Evolutionary conservation across 2,888 invertebrate species (phyloP), one percentile per base, ranked within the genome.

Genomic region (Netelia fuscicornis): DNA sequence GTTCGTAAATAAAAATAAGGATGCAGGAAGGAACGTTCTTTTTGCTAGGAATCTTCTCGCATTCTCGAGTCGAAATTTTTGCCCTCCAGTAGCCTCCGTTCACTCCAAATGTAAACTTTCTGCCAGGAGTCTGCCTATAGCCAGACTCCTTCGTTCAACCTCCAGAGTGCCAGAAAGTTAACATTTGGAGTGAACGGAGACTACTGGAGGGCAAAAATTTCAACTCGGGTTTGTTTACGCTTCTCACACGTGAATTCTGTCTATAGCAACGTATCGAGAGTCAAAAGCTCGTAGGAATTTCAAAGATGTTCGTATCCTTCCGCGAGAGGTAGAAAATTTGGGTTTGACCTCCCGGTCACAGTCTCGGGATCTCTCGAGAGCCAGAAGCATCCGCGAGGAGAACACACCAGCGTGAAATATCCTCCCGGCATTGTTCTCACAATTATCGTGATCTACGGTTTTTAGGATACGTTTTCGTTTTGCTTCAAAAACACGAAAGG

Each of bases 391-490:
- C 75, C 64, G 74, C 68, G 60, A 71, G 56, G 58, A 72, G 67
- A 72, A 79, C 80, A 81, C 71, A 89, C 88, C 89, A 92, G 91
- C 91, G 91, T 91, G 91, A 92, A 92, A 91, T 92, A 90, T 91
- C 85, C 89, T 90, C 89, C 90, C 90, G 89, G 92, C 91, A 93
- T 93, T 93, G 93, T 93, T 93, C 93, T 93, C 93, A 93, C 93
- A 93, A 93, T 93, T 93, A 93, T 93, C 93, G 91, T 92, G 93
- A 93, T 93, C 93, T 93, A 93, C 92, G 91, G 92, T 81, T 85
- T 86, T 87, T 87, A 86, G 87, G 81, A 88, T 83, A 75, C 60
- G 44, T 13, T 54, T 20, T 74, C 76, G 65, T 71, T 67, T 72
- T 70, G 72, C 67, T 67, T 44, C 79, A 68, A 80, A 82, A 82